A percentile compares a stretch with the other conserved stretches of the same genome.
phyloP scores from a whole-genome alignment of 2,888 invertebrate species.

The Chaetoderma sp. region DNA sequence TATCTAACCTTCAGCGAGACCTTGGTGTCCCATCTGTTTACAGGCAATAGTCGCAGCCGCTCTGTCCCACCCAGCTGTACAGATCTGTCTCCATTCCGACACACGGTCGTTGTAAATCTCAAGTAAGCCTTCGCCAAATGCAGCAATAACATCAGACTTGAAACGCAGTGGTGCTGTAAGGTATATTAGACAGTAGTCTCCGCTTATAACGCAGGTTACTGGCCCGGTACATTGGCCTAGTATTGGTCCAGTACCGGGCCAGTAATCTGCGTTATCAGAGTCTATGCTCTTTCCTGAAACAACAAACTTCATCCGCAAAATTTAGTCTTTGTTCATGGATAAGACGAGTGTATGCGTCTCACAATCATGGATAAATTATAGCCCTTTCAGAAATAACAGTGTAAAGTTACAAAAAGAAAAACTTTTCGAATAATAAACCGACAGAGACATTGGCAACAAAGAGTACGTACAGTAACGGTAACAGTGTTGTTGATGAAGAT shows the following conservation, averaged over 20 bases:
- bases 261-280: too few species aligned
- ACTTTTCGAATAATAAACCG: neutral
- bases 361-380: too few species aligned
- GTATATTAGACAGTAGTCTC: neutral
- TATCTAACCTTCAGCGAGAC: constrained; percentile 44
- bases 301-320: too few species aligned
- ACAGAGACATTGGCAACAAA: neutral
- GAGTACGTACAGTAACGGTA: neutral
- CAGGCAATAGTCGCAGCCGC: constrained; percentile 45
- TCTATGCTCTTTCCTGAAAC: too few species aligned
- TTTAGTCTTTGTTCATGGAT: too few species aligned
- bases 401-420: neutral
- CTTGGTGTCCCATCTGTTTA: constrained; percentile 51
- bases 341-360: too few species aligned
- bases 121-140: constrained; percentile 51
- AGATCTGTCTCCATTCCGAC: constrained; percentile 42
- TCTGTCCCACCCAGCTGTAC: constrained; percentile 49
- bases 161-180: constrained; percentile 48
- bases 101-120: constrained; percentile 46
- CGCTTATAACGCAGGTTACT: neutral
- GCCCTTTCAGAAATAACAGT: neutral
- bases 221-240: too few species aligned
- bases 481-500: neutral
- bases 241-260: too few species aligned
- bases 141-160: constrained; percentile 29